Conservation (phyloP, 2,797 vertebrate genomes). For the Sphenodon punctatus region DNA sequence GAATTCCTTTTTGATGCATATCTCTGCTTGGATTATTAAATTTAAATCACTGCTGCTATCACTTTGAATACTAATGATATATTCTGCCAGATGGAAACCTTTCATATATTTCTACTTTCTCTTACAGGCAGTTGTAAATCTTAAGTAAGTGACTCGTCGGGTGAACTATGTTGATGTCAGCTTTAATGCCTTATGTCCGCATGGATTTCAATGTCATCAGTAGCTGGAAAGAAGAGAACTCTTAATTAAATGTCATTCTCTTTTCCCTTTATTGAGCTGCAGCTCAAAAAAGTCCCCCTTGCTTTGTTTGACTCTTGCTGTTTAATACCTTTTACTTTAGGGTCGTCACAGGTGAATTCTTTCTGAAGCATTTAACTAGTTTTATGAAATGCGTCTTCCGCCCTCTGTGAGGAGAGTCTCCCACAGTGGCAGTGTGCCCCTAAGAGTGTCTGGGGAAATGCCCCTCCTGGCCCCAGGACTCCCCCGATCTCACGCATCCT, state of each 20-base stretch:
- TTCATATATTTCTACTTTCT: conserved; percentile 76
- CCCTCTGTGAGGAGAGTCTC: conserved; percentile 36
- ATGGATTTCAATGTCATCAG: conserved; percentile 75
- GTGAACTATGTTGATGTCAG: conserved; percentile 68
- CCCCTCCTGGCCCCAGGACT: too few species aligned
- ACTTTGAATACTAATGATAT: conserved; percentile 80
- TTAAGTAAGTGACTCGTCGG: conserved; percentile 69
- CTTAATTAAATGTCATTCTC: conserved; percentile 74
- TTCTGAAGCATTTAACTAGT: conserved; percentile 48
- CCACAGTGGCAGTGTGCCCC: too few species aligned
- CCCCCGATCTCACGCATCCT: too few species aligned
- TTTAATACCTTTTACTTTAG: neutral
- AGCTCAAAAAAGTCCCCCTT: neutral
- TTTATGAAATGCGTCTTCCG: conserved; percentile 12
- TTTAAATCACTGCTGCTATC: conserved; percentile 77
- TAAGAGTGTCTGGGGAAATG: too few species aligned
- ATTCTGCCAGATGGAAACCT: conserved; percentile 77
- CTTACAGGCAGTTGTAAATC: conserved; percentile 71
- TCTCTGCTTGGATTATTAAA: conserved; percentile 80
- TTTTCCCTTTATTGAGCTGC: conserved; percentile 45
- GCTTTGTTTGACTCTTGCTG: conserved; percentile 15
- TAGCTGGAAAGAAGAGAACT: conserved; percentile 71
- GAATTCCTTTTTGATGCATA: conserved; percentile 77
- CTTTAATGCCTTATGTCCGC: conserved; percentile 77
- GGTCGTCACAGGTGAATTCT: conserved; percentile 12